Percentiles rank a stretch among this genome's conserved stretches.
These are phyloP conservation scores for Oxytorus armatus DNA, from an alignment of 2,888 invertebrate genomes.

Conservation along the genomic window DNA sequence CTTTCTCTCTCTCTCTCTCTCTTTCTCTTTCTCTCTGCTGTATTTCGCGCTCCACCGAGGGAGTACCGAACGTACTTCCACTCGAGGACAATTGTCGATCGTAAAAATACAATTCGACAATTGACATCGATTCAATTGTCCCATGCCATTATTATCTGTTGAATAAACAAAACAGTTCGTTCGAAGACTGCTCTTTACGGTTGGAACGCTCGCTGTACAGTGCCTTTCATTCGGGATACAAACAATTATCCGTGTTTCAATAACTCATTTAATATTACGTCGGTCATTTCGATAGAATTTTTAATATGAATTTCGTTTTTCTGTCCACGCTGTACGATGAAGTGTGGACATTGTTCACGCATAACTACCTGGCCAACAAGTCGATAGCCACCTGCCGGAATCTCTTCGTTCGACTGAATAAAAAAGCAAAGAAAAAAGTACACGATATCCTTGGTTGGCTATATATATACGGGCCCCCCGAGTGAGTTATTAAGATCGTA, in stretches of 20 bases:
- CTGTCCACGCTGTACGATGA: background rate
- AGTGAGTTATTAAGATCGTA: constrained; percentile 80
- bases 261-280: background rate
- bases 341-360: constrained; percentile 13
- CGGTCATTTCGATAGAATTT: too few relatives aligned
- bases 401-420: background rate
- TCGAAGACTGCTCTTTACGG: constrained; percentile 45
- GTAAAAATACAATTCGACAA: constrained; percentile 23
- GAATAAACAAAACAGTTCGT: constrained; percentile 10
- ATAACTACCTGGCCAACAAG: constrained; percentile 8
- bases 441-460: constrained; percentile 46
- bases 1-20: background rate
- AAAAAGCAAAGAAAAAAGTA: constrained; percentile 26
- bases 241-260: background rate
- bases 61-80: background rate
- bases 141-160: background rate
- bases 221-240: constrained; percentile 2
- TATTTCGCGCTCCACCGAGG: background rate
- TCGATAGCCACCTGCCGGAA: constrained; percentile 51
- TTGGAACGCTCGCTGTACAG: background rate
- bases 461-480: constrained; percentile 58
- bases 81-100: constrained; percentile 21
- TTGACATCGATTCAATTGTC: constrained; percentile 6
- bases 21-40: background rate
- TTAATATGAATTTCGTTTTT: background rate